Evolutionary conservation across 2,888 invertebrate genomes (phyloP).

Genomic region (Melolontha melolontha): DNA sequence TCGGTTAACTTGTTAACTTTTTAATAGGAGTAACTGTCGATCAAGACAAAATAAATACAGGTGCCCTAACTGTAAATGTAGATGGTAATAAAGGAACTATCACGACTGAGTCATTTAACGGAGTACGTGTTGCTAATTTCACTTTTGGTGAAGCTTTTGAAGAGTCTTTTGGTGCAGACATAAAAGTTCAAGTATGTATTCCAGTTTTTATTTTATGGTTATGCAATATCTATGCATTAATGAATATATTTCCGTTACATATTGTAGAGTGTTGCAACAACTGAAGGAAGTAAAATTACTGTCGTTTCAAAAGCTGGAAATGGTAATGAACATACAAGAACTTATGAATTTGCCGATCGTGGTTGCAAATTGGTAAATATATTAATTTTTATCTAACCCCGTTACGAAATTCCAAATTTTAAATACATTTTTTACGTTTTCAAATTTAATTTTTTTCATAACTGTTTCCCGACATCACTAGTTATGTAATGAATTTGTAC

Average conservation of each 20-base stretch:
- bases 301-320: background rate
- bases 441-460: no score
- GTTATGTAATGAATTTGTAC: no score
- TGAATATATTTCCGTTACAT: background rate
- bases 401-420: no score
- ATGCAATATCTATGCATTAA: background rate
- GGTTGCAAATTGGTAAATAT: conserved; percentile 1
- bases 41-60: background rate
- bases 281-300: conserved; percentile 6
- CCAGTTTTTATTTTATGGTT: background rate
- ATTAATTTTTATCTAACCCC: background rate
- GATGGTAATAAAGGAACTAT: background rate
- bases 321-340: background rate
- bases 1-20: no score
- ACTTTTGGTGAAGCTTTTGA: conserved; percentile 14
- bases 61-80: background rate
- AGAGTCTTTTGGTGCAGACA: background rate
- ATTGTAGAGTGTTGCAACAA: conserved; percentile 2
- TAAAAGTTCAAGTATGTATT: background rate
- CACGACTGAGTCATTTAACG: background rate
- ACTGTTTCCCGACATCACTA: no score
- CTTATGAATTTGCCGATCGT: conserved; percentile 1
- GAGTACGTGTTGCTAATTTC: background rate
- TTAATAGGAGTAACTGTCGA: background rate
- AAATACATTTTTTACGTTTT: no score